Evolutionary conservation across 92 coral and sea anemone genomes (phyloP).

Genomic region (Heliopora coerulea): DNA sequence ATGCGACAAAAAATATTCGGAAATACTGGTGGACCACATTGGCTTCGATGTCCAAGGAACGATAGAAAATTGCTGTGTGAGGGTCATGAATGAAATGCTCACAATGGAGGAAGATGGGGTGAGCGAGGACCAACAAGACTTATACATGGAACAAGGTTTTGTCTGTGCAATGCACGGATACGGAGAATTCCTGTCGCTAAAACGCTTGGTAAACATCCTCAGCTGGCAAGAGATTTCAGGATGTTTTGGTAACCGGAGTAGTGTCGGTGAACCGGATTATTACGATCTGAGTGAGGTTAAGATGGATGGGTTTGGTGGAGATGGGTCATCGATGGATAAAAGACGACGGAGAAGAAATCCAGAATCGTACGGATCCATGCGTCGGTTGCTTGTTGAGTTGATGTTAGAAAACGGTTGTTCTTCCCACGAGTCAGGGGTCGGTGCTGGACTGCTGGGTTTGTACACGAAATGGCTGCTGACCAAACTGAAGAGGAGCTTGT

Average conservation of each 20-base stretch:
- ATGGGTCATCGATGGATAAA: not conserved
- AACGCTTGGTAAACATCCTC: constrained; percentile 6
- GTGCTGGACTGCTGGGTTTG: constrained; percentile 16
- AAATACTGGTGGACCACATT: not conserved
- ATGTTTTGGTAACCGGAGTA: constrained; percentile 8
- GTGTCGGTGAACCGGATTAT: not conserved
- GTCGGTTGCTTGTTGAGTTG: constrained; percentile 26
- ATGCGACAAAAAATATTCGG: constrained; percentile 29
- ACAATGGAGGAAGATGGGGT: not conserved
- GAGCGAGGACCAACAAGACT: not conserved
- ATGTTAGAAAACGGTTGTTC: constrained; percentile 26
- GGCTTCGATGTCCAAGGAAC: constrained; percentile 17
- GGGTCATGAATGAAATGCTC: constrained; percentile 13
- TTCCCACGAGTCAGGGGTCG: constrained; percentile 35
- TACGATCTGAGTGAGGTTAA: not conserved
- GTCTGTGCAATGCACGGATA: constrained; percentile 37
- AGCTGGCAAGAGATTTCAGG: constrained; percentile 23
- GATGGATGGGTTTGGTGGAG: not conserved
- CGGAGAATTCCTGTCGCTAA: constrained; percentile 22
- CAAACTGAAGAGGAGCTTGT: constrained; percentile 1
- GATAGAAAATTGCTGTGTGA: constrained; percentile 9
- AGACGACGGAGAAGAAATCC: constrained; percentile 1
- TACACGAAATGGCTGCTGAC: constrained; percentile 27
- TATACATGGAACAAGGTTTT: constrained; percentile 29
- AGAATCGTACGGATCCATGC: constrained; percentile 24